Percentiles rank a stretch among this genome's conserved stretches.
Conservation (phyloP, 2,113 vertebrate species). For the Mixornis gularis region DNA sequence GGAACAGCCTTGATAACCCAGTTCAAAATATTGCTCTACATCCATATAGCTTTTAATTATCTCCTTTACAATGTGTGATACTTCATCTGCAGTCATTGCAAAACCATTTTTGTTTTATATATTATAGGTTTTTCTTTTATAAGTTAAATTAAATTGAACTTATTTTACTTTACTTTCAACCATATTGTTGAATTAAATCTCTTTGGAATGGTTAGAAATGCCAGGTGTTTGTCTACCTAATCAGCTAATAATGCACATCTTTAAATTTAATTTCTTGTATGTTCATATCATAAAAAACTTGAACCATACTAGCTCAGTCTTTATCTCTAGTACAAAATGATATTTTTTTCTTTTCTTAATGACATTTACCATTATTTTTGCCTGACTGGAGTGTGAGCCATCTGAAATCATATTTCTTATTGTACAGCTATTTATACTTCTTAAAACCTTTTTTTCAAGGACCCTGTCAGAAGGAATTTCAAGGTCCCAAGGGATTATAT, state of each 20-base stretch:
- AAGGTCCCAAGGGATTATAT: background rate
- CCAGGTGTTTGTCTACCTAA: background rate
- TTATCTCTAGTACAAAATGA: background rate
- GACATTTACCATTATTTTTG: background rate
- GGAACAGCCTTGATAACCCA: background rate
- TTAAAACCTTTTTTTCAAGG: background rate
- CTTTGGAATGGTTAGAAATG: background rate
- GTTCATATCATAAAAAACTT: background rate
- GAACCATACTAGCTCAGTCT: background rate
- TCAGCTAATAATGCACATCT: background rate
- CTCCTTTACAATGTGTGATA: background rate
- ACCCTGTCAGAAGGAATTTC: background rate
- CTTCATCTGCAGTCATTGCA: background rate
- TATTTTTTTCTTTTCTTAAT: background rate
- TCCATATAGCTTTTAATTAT: background rate
- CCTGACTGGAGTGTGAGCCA: background rate
- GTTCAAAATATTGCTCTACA: background rate
- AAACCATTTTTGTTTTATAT: background rate
- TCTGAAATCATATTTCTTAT: background rate
- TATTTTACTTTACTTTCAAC: background rate
- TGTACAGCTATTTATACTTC: background rate
- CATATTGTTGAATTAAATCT: background rate
- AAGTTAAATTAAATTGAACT: background rate
- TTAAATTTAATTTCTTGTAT: background rate
- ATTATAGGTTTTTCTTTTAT: background rate